Evolutionary conservation across 1,140 invertebrate genomes (phyloP), one percentile per base, ranked within the genome.

Genomic region (Bradysia coprophila): DNA sequence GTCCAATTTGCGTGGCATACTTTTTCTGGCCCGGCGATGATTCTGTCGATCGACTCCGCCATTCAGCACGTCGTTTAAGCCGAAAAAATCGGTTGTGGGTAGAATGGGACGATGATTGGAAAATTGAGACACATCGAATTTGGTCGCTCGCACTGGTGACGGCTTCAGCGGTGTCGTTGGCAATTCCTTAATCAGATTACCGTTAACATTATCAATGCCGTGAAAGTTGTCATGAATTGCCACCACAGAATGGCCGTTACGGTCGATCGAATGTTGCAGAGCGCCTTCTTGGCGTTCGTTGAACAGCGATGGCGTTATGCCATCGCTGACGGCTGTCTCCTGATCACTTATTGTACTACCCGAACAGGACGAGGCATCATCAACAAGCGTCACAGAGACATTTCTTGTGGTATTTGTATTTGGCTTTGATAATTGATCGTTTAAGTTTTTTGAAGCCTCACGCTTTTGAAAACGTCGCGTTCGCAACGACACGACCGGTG

Each of bases 201-300:
- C 6, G 13, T 8, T 28, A 8, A 13, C 24, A 28, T 13, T 28
- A 28, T 28, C 24, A 28, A 28, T 28, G 24, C 24, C 24, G 6
- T 8, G 13, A 8, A 8, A 8, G 13, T 28, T 28, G n/a, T n/a
- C n/a, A 8, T 13, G 24, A 8, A 28, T 28, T 28, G 24, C 24
- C 6, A 8, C 24, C 6, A 8, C 24, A 6, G 6, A 13, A 28
- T 28, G 24, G 24, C 24, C 24, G 13, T 28, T 28, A 8, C 6
- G 24, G 6, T 28, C 6, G 13, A 28, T 13, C 24, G 24, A 13
- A 6, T 8, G 6, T 8, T 28, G 6, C 6, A 6, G 6, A 9
- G 40, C 40, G 46, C 54, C 51, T 44, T 62, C 60, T 24, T 56
- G 52, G 21, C 46, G 49, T 24, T 58, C 57, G 44, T 56, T 59